A percentile compares a stretch with the other conserved stretches of the same genome.
Evolutionary conservation across 1,140 invertebrate genomes (phyloP).

Genomic region (Macrobrachium nipponense): DNA sequence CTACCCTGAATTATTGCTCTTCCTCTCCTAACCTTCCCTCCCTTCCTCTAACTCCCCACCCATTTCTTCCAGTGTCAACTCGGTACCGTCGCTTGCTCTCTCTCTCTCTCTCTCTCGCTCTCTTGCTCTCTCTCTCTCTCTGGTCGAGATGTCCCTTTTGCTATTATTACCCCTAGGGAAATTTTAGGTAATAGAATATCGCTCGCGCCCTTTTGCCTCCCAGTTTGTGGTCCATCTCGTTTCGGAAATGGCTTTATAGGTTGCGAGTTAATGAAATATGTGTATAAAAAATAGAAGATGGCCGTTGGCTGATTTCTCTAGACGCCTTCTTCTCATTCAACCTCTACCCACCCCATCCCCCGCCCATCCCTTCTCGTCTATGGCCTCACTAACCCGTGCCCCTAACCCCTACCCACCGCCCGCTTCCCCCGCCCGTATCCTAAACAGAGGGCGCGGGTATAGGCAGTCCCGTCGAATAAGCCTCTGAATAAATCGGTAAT

Average conservation of each 20-base stretch:
- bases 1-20: conserved; percentile 11
- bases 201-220: background rate
- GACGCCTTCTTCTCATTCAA: too few relatives aligned
- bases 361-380: background rate
- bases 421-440: conserved; percentile 1
- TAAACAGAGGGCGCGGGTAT: conserved; percentile 11
- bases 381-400: background rate
- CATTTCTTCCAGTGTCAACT: conserved; percentile 1
- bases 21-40: background rate
- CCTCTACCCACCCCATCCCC: background rate
- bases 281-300: too few relatives aligned
- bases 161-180: background rate
- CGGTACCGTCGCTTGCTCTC: conserved; percentile 12
- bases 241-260: too few relatives aligned
- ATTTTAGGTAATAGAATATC: background rate
- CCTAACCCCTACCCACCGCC: background rate
- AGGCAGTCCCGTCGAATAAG: conserved; percentile 49
- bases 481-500: conserved; percentile 62
- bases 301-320: too few relatives aligned
- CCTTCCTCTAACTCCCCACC: conserved; percentile 2
- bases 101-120: conserved; percentile 27
- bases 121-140: background rate
- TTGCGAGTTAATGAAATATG: too few relatives aligned
- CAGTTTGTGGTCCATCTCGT: too few relatives aligned
- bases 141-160: background rate